Conservation (phyloP, 2,797 vertebrate genomes). For the Anabas testudineus region DNA sequence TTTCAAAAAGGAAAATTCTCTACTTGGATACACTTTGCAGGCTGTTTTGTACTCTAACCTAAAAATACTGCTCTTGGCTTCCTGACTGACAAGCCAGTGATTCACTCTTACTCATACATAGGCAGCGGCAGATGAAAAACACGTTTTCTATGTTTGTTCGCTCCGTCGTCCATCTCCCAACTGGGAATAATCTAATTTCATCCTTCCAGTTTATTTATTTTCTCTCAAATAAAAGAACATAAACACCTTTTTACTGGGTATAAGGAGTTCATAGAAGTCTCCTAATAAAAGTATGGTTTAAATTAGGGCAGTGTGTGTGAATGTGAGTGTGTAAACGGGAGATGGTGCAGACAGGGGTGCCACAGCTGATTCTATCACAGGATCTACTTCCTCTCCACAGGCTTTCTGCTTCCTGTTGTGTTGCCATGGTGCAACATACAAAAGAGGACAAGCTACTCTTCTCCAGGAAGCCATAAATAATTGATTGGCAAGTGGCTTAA, state of each 20-base stretch:
- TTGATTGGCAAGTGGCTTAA: conserved; percentile 85
- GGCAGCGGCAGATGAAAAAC: conserved; percentile 50
- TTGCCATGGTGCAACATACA: conserved; percentile 83
- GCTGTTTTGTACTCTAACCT: no score
- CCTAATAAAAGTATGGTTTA: conserved; percentile 72
- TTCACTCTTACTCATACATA: conserved; percentile 51
- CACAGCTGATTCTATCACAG: conserved; percentile 67
- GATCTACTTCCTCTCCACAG: conserved; percentile 77
- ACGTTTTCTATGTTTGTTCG: conserved; percentile 30
- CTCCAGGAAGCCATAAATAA: conserved; percentile 86
- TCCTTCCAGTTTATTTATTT: conserved; percentile 63
- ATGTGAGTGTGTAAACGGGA: conserved; percentile 12
- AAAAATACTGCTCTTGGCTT: conserved; percentile 16
- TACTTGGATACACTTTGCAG: conserved; percentile 21
- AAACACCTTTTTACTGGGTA: conserved; percentile 77
- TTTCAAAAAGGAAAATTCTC: conserved; percentile 19
- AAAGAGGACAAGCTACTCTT: conserved; percentile 81
- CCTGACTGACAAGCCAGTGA: conserved; percentile 44
- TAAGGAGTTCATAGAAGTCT: conserved; percentile 69
- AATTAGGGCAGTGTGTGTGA: conserved; percentile 58
- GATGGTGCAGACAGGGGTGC: conserved; percentile 44
- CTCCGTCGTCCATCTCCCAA: conserved; percentile 40
- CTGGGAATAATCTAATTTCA: conserved; percentile 70
- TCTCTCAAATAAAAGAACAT: conserved; percentile 66
- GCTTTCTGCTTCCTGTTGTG: conserved; percentile 85